Evolutionary conservation across 2,113 vertebrate species (phyloP).

Genomic region (Petromus typicus): DNA sequence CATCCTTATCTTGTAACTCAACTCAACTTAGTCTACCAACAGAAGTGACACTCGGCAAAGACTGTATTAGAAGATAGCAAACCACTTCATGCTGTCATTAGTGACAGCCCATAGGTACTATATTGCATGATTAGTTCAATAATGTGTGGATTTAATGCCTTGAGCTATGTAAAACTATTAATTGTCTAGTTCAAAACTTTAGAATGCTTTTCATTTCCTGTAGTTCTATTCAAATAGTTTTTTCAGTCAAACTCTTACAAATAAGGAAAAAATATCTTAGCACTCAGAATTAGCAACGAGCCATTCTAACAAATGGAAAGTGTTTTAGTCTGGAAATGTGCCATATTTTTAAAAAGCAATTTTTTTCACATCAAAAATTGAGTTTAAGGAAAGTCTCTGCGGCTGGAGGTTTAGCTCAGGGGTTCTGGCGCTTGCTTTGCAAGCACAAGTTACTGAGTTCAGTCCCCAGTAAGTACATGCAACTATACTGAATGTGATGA

Average conservation of each 20-base stretch:
- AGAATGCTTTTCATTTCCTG: accelerated
- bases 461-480: no score
- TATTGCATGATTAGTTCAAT: background rate
- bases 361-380: background rate
- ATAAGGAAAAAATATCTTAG: background rate
- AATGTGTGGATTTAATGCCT: background rate
- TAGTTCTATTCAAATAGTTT: no score
- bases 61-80: accelerated
- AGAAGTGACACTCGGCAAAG: accelerated
- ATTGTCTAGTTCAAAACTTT: background rate
- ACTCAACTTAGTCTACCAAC: background rate
- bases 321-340: background rate
- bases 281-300: accelerated
- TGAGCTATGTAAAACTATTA: background rate
- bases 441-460: no score
- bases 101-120: accelerated
- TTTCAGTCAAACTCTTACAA: no score
- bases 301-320: accelerated
- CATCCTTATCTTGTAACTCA: background rate
- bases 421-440: no score
- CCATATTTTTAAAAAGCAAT: background rate
- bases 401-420: no score
- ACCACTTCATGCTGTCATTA: accelerated
- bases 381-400: accelerated
- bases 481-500: no score